Conservation (phyloP, 1,140 invertebrate species). For the Meloidogyne hapla region DNA sequence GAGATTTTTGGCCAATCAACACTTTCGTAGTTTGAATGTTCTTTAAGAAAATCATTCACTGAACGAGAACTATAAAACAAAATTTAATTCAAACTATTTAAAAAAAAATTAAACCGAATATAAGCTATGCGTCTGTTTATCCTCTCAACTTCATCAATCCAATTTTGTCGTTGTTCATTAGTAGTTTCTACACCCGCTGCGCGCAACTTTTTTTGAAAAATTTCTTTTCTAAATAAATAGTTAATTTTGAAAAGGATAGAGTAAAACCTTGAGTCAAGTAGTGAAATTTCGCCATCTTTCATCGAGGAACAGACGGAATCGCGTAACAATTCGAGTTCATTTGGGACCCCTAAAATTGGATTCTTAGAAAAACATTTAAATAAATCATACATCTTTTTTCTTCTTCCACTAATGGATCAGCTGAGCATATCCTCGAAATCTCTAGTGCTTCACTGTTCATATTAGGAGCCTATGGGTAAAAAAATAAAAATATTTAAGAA, state of each 20-base stretch:
- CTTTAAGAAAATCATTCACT: constrained; percentile 13
- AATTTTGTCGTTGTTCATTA: constrained; percentile 22
- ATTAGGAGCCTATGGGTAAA: constrained; percentile 18
- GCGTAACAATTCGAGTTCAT: constrained; percentile 22
- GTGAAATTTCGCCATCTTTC: constrained; percentile 24
- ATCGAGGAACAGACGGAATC: constrained; percentile 29
- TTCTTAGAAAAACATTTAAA: background rate
- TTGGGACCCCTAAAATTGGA: constrained; percentile 28
- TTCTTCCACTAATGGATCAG: constrained; percentile 32
- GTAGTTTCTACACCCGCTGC: constrained; percentile 31
- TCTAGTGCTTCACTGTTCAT: constrained; percentile 25
- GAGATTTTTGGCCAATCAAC: constrained; percentile 47
- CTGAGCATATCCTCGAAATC: constrained; percentile 28
- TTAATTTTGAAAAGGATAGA: background rate
- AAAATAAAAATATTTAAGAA: constrained; percentile 17
- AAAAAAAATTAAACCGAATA: constrained; percentile 25
- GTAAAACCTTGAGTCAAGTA: constrained; percentile 24
- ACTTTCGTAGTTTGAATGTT: constrained; percentile 13
- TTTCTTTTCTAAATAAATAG: constrained; percentile 34
- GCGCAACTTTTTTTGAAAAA: constrained; percentile 26
- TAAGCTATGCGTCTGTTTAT: constrained; percentile 37
- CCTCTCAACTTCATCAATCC: constrained; percentile 30
- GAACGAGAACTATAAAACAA: constrained; percentile 16
- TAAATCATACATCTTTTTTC: constrained; percentile 21
- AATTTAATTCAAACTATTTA: constrained; percentile 1